Percentiles rank a stretch among this genome's conserved stretches.
Evolutionary conservation across 2,113 vertebrate genomes (phyloP).

Genomic region (Lepisosteus osseus): DNA sequence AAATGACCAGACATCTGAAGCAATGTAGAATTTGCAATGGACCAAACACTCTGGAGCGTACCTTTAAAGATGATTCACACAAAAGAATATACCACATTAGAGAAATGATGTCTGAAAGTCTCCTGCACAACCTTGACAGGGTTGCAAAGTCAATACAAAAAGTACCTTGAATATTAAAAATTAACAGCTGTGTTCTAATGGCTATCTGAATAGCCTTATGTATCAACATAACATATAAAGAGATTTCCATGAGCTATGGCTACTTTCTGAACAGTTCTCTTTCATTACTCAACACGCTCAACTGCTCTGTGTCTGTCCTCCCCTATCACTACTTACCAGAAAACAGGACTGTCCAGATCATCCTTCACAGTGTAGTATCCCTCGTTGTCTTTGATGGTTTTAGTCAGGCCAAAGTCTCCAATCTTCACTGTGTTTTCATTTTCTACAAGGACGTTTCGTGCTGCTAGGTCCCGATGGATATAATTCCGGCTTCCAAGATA

Average conservation of each 20-base stretch:
- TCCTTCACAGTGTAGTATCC: conserved; percentile 96
- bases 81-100: no score
- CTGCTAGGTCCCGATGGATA: conserved; percentile 92
- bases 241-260: no score
- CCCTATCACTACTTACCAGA: conserved; percentile 69
- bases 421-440: conserved; percentile 92
- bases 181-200: no score
- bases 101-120: no score
- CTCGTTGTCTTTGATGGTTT: conserved; percentile 89
- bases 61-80: conserved; percentile 54
- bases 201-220: no score
- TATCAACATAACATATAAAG: no score
- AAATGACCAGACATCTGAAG: conserved; percentile 95
- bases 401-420: conserved; percentile 94
- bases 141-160: no score
- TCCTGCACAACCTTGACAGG: no score
- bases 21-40: conserved; percentile 89
- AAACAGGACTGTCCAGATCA: conserved; percentile 90
- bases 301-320: no score
- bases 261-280: no score
- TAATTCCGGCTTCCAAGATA: conserved; percentile 87
- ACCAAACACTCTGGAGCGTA: conserved; percentile 93
- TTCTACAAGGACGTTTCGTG: conserved; percentile 92
- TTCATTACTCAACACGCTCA: no score
- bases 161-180: no score